Base-by-base conservation (phyloP, 2,113 vertebrate species). In the Myocastor coypus region DNA sequence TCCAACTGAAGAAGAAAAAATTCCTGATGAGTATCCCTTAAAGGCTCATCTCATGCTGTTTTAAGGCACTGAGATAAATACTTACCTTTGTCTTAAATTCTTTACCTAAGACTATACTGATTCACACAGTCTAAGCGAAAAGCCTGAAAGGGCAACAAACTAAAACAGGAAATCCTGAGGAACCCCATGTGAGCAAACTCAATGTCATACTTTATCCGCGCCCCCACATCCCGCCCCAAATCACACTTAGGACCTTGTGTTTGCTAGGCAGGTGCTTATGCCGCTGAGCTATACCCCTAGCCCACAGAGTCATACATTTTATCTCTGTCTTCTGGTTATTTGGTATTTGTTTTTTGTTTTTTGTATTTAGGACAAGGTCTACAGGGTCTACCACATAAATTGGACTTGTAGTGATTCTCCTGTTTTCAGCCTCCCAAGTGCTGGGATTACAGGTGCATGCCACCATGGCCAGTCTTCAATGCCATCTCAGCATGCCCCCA, bases 1-100 rank as follows among this genome's bases (percentile, higher is more conserved):
- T 99, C 99, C 98, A 99, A 98, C 99, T 99, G 95, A 63, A 98
- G 97, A 93, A 89, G 89, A 9, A 11, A 73, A 50, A 83, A 86
- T 89, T 96, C 42, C 93, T 37, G 66, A 88, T 85, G 46, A 87
- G 59, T 78, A 90, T 2, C 37, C 84, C 78, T 81, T 64, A 95
- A 40, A 86, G 71, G 12, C 16, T 86, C 37, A 55, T 52, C 28
- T 40, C 64, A 61, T 26, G 7, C 22, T 57, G 71, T 24, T 77
- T 89, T n/a, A 73, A 50, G 1, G 24, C 30, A 78, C 13, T 42
- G 12, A 96, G n/a, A 59, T 61, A 61, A 91, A 77, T 57, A 69
- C 26, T 42, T 34, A n/a, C 64, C 57, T 37, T 82, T 85, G 92
- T 37, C 52, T 83, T 63, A 5, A 24, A 83, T 80, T 64, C 75